phyloP scores from a whole-genome alignment of 2,113 vertebrate genomes.

The Plectropomus leopardus region DNA sequence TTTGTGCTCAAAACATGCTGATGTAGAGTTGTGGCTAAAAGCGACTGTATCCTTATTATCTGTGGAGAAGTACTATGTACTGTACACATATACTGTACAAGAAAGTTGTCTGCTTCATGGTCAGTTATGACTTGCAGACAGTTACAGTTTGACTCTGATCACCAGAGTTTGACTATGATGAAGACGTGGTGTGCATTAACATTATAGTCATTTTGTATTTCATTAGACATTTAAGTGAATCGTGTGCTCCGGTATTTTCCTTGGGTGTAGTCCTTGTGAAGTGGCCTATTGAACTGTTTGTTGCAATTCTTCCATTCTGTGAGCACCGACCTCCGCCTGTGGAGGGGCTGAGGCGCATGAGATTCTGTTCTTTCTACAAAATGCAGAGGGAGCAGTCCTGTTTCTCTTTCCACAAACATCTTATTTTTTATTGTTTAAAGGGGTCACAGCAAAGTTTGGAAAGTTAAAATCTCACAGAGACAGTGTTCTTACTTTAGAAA shows the following conservation, averaged over 20 bases:
- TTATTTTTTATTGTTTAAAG: conserved; percentile 25
- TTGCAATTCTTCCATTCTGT: too few species aligned
- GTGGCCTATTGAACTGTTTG: too few species aligned
- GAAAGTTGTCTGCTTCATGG: conserved; percentile 13
- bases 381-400: background rate
- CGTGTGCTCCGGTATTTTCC: too few species aligned
- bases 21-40: conserved; percentile 28
- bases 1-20: conserved; percentile 10
- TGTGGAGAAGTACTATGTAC: background rate
- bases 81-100: conserved; percentile 6
- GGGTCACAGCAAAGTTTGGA: conserved; percentile 21
- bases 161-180: too few species aligned
- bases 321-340: too few species aligned
- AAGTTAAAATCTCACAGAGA: conserved; percentile 12
- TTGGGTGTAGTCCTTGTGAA: too few species aligned
- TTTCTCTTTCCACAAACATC: conserved; percentile 27
- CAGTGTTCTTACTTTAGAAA: conserved; percentile 38
- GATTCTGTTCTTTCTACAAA: background rate
- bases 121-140: background rate
- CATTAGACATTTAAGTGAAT: too few species aligned
- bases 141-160: too few species aligned
- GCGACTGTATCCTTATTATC: conserved; percentile 32
- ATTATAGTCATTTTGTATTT: too few species aligned
- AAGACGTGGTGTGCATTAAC: too few species aligned
- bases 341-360: too few species aligned